These are phyloP conservation scores for Phalanger gymnotis DNA, from an alignment of 2,797 vertebrate species.

Conservation along the genomic window DNA sequence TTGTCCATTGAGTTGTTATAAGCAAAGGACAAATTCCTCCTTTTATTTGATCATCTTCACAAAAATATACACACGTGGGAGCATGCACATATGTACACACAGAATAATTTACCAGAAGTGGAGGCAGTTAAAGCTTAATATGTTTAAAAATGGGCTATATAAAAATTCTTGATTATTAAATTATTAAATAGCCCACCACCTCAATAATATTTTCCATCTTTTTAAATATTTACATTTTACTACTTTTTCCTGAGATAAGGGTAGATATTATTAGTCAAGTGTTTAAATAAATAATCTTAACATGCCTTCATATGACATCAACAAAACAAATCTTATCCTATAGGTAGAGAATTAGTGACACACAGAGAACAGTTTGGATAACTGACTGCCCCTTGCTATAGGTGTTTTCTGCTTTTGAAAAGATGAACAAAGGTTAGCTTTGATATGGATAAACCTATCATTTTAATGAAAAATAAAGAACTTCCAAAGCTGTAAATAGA, in stretches of 20 bases:
- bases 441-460: neutral
- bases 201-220: neutral
- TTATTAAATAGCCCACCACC: neutral
- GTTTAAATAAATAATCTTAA: conserved; percentile 32
- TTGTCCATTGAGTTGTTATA: neutral
- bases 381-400: neutral
- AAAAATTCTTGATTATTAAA: neutral
- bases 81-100: neutral
- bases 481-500: conserved; percentile 19
- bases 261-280: neutral
- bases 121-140: neutral
- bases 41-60: neutral
- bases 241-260: neutral
- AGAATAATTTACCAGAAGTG: neutral
- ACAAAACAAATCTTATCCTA: neutral
- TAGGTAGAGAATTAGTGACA: conserved; percentile 15
- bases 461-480: conserved; percentile 31
- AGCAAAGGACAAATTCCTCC: neutral
- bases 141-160: neutral
- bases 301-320: neutral
- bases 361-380: neutral
- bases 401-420: neutral
- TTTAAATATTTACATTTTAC: neutral
- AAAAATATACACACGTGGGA: neutral
- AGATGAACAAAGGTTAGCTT: conserved; percentile 44